Evolutionary conservation across 2,113 vertebrate genomes (phyloP), one percentile per base, ranked within the genome.

Genomic region (Clarias magur): DNA sequence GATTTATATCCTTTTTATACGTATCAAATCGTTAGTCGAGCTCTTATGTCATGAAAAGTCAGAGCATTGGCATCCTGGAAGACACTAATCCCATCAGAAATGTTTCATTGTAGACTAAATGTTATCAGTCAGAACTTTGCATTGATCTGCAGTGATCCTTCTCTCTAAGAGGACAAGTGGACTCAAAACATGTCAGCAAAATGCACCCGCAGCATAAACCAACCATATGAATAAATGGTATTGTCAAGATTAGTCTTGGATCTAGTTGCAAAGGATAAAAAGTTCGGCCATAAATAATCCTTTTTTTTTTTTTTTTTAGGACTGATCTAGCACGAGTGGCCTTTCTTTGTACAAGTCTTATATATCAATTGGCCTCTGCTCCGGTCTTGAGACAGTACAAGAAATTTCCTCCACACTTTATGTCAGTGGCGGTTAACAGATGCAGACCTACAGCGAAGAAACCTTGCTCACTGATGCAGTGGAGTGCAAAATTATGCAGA

Each of bases 401-500:
- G 63, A 42, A 30, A 82, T 88, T 67, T 65, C 75, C 56, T 56
- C 21, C 70, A 48, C 54, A 63, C 63, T 72, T 70, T 78, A 53
- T 56, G 38, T 38, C 62, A 57, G 80, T 60, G 34, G 56, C 42
- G 68, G 83, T 70, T 90, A 84, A 84, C 86, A 87, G 85, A 65
- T 86, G 85, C 76, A 67, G 80, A 84, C 73, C 88, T 89, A 82
- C 85, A 87, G 80, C 85, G 82, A 84, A 59, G 60, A 83, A 87
- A 62, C 63, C 48, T 72, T 53, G 75, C 83, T 78, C 88, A 65
- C 83, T 78, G 85, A 86, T 88, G 88, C 90, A 84, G 73, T 80
- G 76, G 27, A 90, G 81, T 86, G 84, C 82, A 57, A 75, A 85
- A 87, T 89, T 84, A 89, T 87, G 88, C 88, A 88, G 87, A 60